A percentile compares a stretch with the other conserved stretches of the same genome.
phyloP scores from a whole-genome alignment of 2,113 vertebrate genomes.

The Heteronetta atricapilla region DNA sequence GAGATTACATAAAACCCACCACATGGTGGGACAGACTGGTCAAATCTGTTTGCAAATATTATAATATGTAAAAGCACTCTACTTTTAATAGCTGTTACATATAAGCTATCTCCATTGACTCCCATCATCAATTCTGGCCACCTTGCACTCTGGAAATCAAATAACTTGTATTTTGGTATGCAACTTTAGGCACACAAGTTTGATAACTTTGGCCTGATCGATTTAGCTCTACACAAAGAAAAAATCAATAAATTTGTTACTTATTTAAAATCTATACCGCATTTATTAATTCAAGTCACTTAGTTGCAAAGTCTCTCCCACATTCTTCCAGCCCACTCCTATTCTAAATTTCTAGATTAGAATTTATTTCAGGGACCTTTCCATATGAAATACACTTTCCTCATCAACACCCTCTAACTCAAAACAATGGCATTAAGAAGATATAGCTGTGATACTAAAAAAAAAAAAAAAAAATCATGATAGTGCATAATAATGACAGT shows the following conservation, averaged over 20 bases:
- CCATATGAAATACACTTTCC: background rate
- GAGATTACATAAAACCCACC: background rate
- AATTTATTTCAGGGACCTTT: slow-evolving; percentile 24
- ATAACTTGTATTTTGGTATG: background rate
- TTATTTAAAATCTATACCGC: background rate
- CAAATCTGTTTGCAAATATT: background rate
- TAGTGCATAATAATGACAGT: background rate
- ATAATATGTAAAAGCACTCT: background rate
- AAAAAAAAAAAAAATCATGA: background rate
- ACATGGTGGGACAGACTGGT: background rate
- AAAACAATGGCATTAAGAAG: background rate
- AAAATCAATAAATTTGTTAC: background rate
- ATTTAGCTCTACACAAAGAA: background rate
- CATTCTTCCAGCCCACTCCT: slow-evolving; percentile 19
- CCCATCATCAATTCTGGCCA: background rate
- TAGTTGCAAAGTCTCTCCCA: slow-evolving; percentile 14
- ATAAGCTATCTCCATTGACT: background rate
- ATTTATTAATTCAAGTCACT: slow-evolving; percentile 30
- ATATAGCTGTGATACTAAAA: background rate
- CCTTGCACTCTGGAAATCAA: background rate
- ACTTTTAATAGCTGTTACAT: background rate
- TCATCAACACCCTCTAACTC: background rate
- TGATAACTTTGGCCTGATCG: background rate
- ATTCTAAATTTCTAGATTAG: background rate
- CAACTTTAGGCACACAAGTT: background rate